phyloP scores from a whole-genome alignment of 2,113 vertebrate species.

The Anser cygnoides region DNA sequence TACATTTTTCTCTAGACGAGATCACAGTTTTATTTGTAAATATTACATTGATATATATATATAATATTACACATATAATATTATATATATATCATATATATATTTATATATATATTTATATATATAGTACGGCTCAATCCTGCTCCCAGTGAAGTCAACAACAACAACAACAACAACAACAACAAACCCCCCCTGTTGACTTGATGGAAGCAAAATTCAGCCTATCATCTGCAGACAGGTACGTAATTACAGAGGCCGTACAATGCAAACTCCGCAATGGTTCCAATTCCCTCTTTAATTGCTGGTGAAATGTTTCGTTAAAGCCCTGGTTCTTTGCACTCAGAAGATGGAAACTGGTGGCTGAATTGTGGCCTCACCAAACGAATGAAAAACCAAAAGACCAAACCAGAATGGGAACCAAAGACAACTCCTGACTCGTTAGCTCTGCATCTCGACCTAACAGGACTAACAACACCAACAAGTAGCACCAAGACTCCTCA shows the following conservation, averaged over 20 bases:
- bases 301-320: conserved; percentile 76
- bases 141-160: conserved; percentile 61
- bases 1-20: conserved; percentile 83
- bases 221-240: conserved; percentile 74
- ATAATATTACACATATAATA: conserved; percentile 78
- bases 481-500: conserved; percentile 54
- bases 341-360: conserved; percentile 66
- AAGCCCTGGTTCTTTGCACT: conserved; percentile 68
- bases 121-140: conserved; percentile 71
- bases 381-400: conserved; percentile 23
- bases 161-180: conserved; percentile 16
- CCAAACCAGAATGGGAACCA: conserved; percentile 53
- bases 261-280: conserved; percentile 73
- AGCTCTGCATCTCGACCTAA: conserved; percentile 14
- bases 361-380: conserved; percentile 43
- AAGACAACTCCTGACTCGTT: conserved; percentile 19
- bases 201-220: conserved; percentile 71
- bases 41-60: conserved; percentile 82
- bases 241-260: conserved; percentile 77
- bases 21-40: conserved; percentile 88
- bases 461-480: conserved; percentile 36
- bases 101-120: conserved; percentile 76
- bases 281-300: conserved; percentile 73
- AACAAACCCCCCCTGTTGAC: conserved; percentile 19
- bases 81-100: conserved; percentile 77